Percentiles rank a stretch among this genome's conserved stretches.
Evolutionary conservation across 2,888 invertebrate species (phyloP).

Genomic region (Drosophila kokeensis): DNA sequence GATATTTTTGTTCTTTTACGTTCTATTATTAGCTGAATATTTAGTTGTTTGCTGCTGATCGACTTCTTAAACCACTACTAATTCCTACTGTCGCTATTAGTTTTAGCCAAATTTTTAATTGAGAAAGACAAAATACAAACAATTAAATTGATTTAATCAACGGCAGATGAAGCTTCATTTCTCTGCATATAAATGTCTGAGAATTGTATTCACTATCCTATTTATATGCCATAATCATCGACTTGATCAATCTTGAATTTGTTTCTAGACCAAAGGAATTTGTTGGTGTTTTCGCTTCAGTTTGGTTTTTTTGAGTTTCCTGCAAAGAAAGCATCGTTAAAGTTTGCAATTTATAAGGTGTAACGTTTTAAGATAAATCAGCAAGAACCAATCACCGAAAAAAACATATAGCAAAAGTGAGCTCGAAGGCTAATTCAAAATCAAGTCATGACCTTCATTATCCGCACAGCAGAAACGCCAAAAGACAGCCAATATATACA

Average conservation of each 20-base stretch:
- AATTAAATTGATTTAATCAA: not conserved
- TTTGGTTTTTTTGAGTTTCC: conserved; percentile 5
- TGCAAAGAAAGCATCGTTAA: conserved; percentile 24
- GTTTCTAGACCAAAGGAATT: not conserved
- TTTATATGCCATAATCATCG: not conserved
- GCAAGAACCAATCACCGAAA: conserved; percentile 26
- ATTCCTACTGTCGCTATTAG: not conserved
- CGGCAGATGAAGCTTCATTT: not conserved
- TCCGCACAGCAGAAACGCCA: conserved; percentile 24
- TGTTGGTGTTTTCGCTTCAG: not conserved
- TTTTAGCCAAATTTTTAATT: not conserved
- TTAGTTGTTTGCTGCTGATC: not conserved
- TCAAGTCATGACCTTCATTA: conserved; percentile 66
- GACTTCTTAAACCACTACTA: not conserved
- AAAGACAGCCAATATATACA: conserved; percentile 64
- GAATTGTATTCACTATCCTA: not conserved
- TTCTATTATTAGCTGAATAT: not conserved
- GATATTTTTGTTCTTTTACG: not conserved
- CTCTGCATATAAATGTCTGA: not conserved
- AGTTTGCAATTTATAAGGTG: conserved; percentile 15
- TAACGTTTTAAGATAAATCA: conserved; percentile 3
- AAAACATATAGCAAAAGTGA: not conserved
- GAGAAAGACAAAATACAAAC: not conserved
- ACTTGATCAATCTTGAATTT: too few species aligned
- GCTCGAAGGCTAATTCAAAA: conserved; percentile 60